phyloP scores from a whole-genome alignment of 2,113 vertebrate species.

The Rhadina sibilatrix region DNA sequence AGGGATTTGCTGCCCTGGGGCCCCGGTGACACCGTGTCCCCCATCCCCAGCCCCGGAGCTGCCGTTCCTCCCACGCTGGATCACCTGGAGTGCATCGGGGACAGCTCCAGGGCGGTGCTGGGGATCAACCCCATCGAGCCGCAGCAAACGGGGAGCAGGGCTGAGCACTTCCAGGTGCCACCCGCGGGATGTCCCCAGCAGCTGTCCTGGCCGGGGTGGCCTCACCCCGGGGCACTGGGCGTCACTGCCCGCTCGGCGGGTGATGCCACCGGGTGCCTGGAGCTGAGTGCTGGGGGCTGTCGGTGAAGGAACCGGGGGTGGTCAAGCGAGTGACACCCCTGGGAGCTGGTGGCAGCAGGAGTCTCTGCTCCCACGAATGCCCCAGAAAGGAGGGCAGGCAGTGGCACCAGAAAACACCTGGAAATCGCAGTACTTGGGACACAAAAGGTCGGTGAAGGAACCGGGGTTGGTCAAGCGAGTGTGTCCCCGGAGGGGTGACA shows the following conservation, averaged over 20 bases:
- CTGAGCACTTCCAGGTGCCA: neutral
- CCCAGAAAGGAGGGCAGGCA: too few relatives aligned
- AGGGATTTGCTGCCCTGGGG: neutral
- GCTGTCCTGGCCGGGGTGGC: rapidly evolving
- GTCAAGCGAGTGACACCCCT: rapidly evolving
- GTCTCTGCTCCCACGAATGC: too few relatives aligned
- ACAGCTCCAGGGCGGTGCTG: too few relatives aligned
- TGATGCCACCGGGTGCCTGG: rapidly evolving
- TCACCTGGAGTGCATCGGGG: neutral
- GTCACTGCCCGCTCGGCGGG: rapidly evolving
- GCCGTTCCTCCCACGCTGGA: rapidly evolving
- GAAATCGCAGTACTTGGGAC: too few relatives aligned
- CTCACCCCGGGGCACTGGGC: rapidly evolving
- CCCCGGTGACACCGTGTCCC: rapidly evolving
- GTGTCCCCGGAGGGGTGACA: rapidly evolving
- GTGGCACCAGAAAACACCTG: too few relatives aligned
- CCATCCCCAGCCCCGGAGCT: neutral
- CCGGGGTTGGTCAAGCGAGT: rapidly evolving
- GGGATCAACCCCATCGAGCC: rapidly evolving
- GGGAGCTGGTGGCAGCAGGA: too few relatives aligned
- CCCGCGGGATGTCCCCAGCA: neutral
- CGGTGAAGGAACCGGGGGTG: neutral
- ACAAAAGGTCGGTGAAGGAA: neutral
- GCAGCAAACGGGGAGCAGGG: rapidly evolving
- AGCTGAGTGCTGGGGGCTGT: rapidly evolving